Base-by-base conservation (phyloP, 1,140 invertebrate genomes). In the Cydia pomonella region DNA sequence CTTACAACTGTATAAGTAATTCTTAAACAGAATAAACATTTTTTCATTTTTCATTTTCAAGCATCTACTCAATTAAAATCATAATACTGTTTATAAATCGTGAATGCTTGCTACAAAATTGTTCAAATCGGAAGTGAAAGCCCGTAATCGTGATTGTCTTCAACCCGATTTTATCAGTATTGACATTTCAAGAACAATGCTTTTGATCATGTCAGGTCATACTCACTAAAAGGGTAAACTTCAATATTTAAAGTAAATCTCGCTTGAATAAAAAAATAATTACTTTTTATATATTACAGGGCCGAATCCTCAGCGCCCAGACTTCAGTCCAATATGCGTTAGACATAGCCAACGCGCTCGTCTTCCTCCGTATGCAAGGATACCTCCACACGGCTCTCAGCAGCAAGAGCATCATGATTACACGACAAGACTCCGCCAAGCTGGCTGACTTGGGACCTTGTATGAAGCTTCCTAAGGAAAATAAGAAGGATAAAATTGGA, bases 361-460 rank as follows among this genome's bases (percentile, higher is more conserved):
- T 87, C 5, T 92, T 92, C 82, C 83, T 93, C 5, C 81, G 85
- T 1, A 92, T 90, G 87, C 92, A 93, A 76, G 88, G 87, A 18
- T 93, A 86, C 77, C 62, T 93, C 0, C 93, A 93, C 83, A 90
- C 91, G 1, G 87, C 84, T 13, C 74, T 93, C 3, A 87, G 77
- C 74, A 93, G 93, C 77, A 78, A 81, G 18, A 78, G 82, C 18
- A 80, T 93, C 4, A 84, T 90, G 79, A 75, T 93, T 3, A 92
- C 91, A 0, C 75, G 78, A 27, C 86, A 89, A n/a, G 89, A 90
- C 50, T 81, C 89, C 0, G 93, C 91, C 13, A 93, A 93, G 79
- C 64, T 93, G 1, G 84, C 87, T 0, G 89, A 91, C 74, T 80
- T 93, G 5, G 84, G 85, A 0, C 75, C 90, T 0, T 92, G 92